A percentile compares a stretch with the other conserved stretches of the same genome.
These are phyloP conservation scores for Pycnonotus jocosus DNA, from an alignment of 2,113 vertebrate genomes.

Conservation along the genomic window DNA sequence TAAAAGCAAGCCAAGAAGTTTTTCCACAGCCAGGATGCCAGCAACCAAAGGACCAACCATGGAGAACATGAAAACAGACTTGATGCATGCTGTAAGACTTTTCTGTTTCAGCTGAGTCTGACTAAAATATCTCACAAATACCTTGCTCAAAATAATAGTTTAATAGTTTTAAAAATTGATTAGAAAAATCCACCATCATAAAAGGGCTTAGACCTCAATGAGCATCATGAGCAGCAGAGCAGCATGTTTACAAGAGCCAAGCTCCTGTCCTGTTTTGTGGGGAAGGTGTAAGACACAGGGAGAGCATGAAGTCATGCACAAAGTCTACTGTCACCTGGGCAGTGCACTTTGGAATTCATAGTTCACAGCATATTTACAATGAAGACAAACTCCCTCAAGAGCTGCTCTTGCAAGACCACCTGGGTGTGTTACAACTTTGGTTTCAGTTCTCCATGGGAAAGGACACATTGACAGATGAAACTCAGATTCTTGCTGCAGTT, in stretches of 20 bases:
- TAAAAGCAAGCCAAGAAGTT: neutral
- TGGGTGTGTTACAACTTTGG: neutral
- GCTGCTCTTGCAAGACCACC: neutral
- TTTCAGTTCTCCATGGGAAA: neutral
- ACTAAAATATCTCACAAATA: neutral
- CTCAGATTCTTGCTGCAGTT: neutral
- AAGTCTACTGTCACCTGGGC: neutral
- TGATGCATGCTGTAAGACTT: neutral
- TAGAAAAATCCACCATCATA: neutral
- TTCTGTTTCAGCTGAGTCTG: neutral
- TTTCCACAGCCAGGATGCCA: neutral
- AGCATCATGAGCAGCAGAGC: neutral
- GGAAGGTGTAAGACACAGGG: neutral
- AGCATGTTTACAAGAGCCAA: rapidly evolving
- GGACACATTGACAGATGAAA: neutral
- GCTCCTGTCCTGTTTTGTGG: neutral
- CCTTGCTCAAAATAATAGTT: neutral
- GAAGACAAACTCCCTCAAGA: neutral
- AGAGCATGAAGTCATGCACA: neutral
- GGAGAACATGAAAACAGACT: neutral
- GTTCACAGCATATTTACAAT: neutral
- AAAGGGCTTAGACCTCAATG: neutral
- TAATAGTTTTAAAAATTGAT: neutral
- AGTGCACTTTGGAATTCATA: neutral
- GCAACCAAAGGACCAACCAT: neutral